Evolutionary conservation across 1,140 invertebrate species (phyloP).

Genomic region (Cephus cinctus): DNA sequence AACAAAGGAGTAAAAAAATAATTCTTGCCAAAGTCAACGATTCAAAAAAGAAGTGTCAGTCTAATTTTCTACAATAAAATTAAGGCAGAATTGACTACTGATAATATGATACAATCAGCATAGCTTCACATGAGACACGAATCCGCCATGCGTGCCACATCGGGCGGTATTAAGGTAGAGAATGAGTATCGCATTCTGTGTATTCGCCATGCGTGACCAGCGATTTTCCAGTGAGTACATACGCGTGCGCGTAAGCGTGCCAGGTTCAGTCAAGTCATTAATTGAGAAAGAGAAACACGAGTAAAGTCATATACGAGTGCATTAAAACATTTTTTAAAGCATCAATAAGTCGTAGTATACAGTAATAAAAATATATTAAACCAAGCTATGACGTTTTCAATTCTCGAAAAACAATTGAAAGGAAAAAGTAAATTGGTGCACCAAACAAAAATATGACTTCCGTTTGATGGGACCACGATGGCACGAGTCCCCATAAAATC

Average conservation of each 20-base stretch:
- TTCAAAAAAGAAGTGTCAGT: too few relatives aligned
- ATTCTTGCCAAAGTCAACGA: too few relatives aligned
- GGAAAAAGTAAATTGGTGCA: not conserved
- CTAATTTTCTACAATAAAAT: not conserved
- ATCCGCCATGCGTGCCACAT: too few relatives aligned
- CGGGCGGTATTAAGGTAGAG: too few relatives aligned
- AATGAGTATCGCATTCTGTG: slow-evolving; percentile 30
- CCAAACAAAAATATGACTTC: not conserved
- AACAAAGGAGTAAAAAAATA: too few relatives aligned
- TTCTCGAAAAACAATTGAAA: not conserved
- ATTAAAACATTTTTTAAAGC: not conserved
- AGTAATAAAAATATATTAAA: too few relatives aligned
- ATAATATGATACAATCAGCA: slow-evolving; percentile 8
- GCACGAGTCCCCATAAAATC: not conserved
- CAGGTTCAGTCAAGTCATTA: slow-evolving; percentile 12
- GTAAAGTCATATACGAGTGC: not conserved
- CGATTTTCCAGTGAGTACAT: slow-evolving; percentile 31
- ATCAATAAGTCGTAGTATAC: too few relatives aligned
- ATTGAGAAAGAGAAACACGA: not conserved
- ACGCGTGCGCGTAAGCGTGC: slow-evolving; percentile 22
- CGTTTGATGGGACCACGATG: too few relatives aligned
- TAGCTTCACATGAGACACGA: slow-evolving; percentile 6
- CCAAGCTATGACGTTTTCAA: too few relatives aligned
- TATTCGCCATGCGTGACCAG: slow-evolving; percentile 29
- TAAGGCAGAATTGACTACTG: slow-evolving; percentile 10